Base-by-base conservation (phyloP, 2,113 vertebrate species). In the Xyrauchen texanus region DNA sequence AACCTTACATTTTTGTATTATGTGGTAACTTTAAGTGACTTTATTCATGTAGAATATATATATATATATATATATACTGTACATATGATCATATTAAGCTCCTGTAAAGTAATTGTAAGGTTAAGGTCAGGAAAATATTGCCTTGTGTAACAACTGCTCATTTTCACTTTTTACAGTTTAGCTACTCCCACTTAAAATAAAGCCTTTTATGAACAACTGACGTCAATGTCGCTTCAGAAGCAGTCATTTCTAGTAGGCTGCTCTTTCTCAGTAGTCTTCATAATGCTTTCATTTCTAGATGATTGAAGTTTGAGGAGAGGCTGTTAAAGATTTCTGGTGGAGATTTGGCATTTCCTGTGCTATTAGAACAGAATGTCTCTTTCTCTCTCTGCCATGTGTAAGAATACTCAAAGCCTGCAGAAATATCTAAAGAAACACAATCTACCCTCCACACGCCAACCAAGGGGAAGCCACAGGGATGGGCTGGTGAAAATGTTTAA, bases 341-440 rank as follows among this genome's bases (percentile, higher is more conserved):
- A 81, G 62, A 70, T 76, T 66, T 74, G 75, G 77, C 62, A 78
- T 83, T 85, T 83, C 84, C 84, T 81, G 68, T 78, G 69, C 74
- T 69, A 72, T 66, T 74, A 75, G 60, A 74, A 68, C 76, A 75
- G 58, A 78, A 68, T 2, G 74, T 71, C 69, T 77, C 61, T 57
- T 51, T 81, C 21, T 63, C 65, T 62, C 75, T 78, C 62, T 81
- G 69, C 76, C 82, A 84, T 77, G 76, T 81, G 79, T 78, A 68
- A 63, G 51, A 80, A 77, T 65, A 66, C 74, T 85, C 73, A 82
- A 68, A 58, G 44, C 51, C 46, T 11, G 71, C 49, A 55, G 63
- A n/a, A 52, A 58, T 57, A 55, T 71, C 13, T 42, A 83, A 74
- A 76, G 69, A 77, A 78, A 83, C 71, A 47, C 64, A 72, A 75